Percentiles rank a stretch among this genome's conserved stretches.
Conservation (phyloP, 2,797 vertebrate species). For the Antrozous pallidus region DNA sequence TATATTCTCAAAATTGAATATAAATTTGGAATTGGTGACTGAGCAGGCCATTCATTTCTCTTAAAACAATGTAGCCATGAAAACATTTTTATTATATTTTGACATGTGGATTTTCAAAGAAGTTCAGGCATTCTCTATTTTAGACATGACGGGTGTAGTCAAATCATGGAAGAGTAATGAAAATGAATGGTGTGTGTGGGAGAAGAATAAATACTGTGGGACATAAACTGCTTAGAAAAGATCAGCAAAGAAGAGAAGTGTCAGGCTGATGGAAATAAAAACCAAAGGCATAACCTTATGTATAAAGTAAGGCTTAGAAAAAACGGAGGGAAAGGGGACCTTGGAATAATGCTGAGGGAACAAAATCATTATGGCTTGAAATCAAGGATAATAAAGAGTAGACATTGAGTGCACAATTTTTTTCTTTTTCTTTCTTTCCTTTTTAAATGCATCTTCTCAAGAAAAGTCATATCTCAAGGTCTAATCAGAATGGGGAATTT, state of each 20-base stretch:
- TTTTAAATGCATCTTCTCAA: conserved; percentile 49
- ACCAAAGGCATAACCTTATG: conserved; percentile 65
- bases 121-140: conserved; percentile 71
- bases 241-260: conserved; percentile 69
- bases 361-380: conserved; percentile 74
- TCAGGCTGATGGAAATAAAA: conserved; percentile 62
- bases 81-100: conserved; percentile 76
- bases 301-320: conserved; percentile 75
- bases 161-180: conserved; percentile 61
- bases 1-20: conserved; percentile 78
- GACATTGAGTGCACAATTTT: conserved; percentile 65
- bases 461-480: neutral
- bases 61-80: conserved; percentile 68
- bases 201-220: conserved; percentile 70
- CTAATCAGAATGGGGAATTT: conserved; percentile 25
- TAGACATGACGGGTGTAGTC: conserved; percentile 66
- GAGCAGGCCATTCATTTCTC: conserved; percentile 61
- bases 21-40: conserved; percentile 69
- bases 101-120: conserved; percentile 72
- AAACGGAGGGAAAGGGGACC: conserved; percentile 21
- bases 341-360: conserved; percentile 38
- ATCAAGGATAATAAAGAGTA: conserved; percentile 69
- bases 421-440: neutral
- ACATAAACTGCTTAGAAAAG: conserved; percentile 72
- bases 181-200: conserved; percentile 63